Conservation (phyloP, 2,113 vertebrate species). For the western clawed frog (Xenopus tropicalis) region UCB_Xtro_10.0 CM004452.2:43906001-43906500, state of each 20-base stretch:
- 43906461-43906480: slow-evolving; percentile 86
- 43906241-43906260: background rate
- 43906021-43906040: slow-evolving; percentile 26
- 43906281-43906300: background rate
- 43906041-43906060: slow-evolving; percentile 13
- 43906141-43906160: slow-evolving; percentile 15
- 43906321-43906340: background rate
- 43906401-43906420: background rate
- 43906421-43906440: background rate
- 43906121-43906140: slow-evolving; percentile 27
- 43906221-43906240: background rate
- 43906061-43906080: background rate
- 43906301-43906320: background rate
- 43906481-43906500: slow-evolving; percentile 89
- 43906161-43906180: slow-evolving; percentile 30
- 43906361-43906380: background rate
- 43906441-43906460: slow-evolving; percentile 74
- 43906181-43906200: background rate
- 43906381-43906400: background rate
- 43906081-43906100: background rate
- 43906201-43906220: background rate
- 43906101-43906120: slow-evolving; percentile 5
- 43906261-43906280: too few species aligned
- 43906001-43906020: background rate
- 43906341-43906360: background rate